Base-by-base conservation (phyloP, 2,888 invertebrate species). In the Morpho helenor region DNA sequence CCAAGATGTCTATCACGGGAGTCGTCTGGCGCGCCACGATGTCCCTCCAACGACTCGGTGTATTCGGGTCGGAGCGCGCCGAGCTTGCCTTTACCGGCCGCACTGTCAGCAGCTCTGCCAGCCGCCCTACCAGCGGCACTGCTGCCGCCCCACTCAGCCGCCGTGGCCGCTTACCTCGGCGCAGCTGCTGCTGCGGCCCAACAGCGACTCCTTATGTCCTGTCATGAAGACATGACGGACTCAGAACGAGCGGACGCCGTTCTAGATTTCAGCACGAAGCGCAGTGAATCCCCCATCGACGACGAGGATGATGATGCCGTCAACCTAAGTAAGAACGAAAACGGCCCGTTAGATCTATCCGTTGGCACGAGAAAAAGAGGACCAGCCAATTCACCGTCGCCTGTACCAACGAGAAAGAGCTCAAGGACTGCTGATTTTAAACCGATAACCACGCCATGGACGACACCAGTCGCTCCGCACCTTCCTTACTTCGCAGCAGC, bases 1-100 rank as follows among this genome's bases (percentile, higher is more conserved):
- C 95, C 96, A 67, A 93, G 96, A 77, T 96, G 96, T 87, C 94
- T 96, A 69, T 96, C 96, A 58, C 93, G 96, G 74, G 96, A 96
- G 77, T 96, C 96, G 60, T 94, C 94, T 65, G 94, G 94, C 66
- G 93, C 92, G 68, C 94, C 93, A 64, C 93, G 95, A 66, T 96
- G 95, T 83, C 95, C 95, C 62, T 95, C 95, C 59, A 93, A 94
- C 75, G 95, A 95, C 80, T 95, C 95, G n/a, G 91, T 94, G 74
- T 93, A 94, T 76, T 94, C 95, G 49, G 94, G 94, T 63, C 92
- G 94, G 75, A 90, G 83, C 76, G 91, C 89, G 73, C 92, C 91
- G 66, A 87, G 86, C 41, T 75, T 87, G 43, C 85, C 86, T 16
- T 77, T 87, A 59, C 81, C 86, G 46, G 91, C 94, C 31, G 94